phyloP scores from a whole-genome alignment of 2,113 vertebrate species.

The Hippocampus zosterae region DNA sequence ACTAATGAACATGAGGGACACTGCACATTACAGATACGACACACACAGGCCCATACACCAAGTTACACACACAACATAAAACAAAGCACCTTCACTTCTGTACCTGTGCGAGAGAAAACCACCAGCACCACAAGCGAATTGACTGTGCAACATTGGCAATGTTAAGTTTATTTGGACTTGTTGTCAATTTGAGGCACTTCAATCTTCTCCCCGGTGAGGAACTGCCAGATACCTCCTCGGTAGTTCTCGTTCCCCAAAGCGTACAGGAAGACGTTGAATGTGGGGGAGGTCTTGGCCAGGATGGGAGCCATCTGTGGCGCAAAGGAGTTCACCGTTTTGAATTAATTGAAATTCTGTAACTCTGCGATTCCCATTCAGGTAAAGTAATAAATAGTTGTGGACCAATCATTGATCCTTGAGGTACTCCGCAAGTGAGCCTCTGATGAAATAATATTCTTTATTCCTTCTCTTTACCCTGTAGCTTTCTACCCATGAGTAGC shows the following conservation, averaged over 20 bases:
- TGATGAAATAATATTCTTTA: too few relatives aligned
- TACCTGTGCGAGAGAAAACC: constrained; percentile 49
- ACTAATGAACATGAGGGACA: background rate
- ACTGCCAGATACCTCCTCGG: constrained; percentile 85
- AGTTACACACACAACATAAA: constrained; percentile 28
- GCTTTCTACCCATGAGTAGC: too few relatives aligned
- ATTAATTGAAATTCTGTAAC: background rate
- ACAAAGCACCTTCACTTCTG: constrained; percentile 22
- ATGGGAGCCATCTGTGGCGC: constrained; percentile 85
- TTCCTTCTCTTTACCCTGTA: too few relatives aligned
- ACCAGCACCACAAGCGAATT: constrained; percentile 39
- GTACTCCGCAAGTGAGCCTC: too few relatives aligned
- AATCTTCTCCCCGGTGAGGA: constrained; percentile 83
- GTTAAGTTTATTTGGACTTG: constrained; percentile 80
- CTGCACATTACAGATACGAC: background rate
- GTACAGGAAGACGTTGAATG: constrained; percentile 83
- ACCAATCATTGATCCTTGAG: too few relatives aligned
- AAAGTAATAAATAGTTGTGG: too few relatives aligned
- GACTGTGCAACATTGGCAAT: constrained; percentile 36
- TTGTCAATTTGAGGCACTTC: constrained; percentile 78
- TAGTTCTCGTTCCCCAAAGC: constrained; percentile 85
- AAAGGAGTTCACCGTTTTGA: background rate
- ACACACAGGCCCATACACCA: background rate
- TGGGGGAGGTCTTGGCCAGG: constrained; percentile 86
- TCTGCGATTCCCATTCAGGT: too few relatives aligned